Conservation (phyloP, 2,113 vertebrate genomes). For the Mohoua ochrocephala region DNA sequence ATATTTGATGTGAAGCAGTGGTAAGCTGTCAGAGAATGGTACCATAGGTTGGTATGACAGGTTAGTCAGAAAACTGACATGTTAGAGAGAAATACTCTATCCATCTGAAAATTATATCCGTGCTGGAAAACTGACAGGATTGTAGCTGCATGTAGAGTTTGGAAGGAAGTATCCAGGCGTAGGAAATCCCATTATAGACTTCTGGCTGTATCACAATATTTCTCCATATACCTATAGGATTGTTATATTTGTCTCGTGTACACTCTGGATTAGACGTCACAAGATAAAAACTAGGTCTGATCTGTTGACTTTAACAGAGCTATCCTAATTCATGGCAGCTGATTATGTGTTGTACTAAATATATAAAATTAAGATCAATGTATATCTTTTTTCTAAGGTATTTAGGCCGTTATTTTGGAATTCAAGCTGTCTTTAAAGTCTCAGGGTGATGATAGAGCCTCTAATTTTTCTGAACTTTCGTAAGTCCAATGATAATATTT, state of each 20-base stretch:
- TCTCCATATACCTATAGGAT: background rate
- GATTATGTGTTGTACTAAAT: background rate
- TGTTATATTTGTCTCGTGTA: background rate
- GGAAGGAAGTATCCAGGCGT: background rate
- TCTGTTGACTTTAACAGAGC: background rate
- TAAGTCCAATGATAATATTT: background rate
- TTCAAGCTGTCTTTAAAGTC: background rate
- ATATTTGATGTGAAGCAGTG: background rate
- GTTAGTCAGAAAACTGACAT: background rate
- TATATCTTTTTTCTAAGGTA: background rate
- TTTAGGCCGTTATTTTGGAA: background rate
- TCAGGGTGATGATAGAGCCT: background rate
- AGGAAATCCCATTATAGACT: background rate
- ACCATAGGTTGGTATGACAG: background rate
- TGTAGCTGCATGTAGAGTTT: accelerated
- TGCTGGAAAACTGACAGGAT: background rate
- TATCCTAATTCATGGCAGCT: background rate
- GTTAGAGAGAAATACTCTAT: background rate
- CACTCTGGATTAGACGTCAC: background rate
- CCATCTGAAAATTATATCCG: background rate
- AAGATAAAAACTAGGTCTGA: background rate
- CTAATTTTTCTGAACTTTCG: background rate
- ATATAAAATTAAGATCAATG: background rate
- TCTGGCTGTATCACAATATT: background rate
- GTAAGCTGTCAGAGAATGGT: background rate